Evolutionary conservation across 2,888 invertebrate genomes (phyloP), one percentile per base, ranked within the genome.

Genomic region (Tachystola acroxantha): DNA sequence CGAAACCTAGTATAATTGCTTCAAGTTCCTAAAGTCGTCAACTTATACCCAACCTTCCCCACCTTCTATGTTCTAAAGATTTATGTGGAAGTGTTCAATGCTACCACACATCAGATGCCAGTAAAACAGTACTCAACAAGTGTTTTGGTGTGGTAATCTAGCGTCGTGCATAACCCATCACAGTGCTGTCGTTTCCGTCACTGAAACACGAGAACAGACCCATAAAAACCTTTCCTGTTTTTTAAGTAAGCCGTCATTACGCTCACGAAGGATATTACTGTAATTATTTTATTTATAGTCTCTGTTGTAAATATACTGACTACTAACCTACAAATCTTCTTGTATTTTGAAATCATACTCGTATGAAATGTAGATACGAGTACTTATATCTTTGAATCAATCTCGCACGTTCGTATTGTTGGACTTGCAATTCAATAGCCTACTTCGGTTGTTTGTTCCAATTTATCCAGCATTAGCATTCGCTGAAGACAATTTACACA

Each of bases 171-270:
- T 53, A 54, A 50, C 51, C 57, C 64, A 66, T 66, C 69, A n/a
- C n/a, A 73, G 65, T 52, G 60, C 50, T 50, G 42, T 43, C 45
- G 58, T 72, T 76, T 81, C 79, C 80, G 77, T 69, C 59, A 50
- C 51, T 50, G 52, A 33, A 20, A 35, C 32, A 34, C 31, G 20
- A 40, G 50, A 57, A 24, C n/a, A 24, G n/a, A 24, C 16, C 48
- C 53, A 37, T 37, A 65, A 66, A 64, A 64, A 54, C 53, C 56
- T 63, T 66, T 67, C 64, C 66, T 66, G 61, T 61, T 46, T 39
- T 36, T 46, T 34, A 41, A 38, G 27, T 24, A 26, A 4, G 27
- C 43, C 43, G 39, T 39, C 43, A 46, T 43, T 45, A 46, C n/a
- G 44, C 53, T 62, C 64, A 72, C 61, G 63, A 66, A 50, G 50